phyloP scores from a whole-genome alignment of 2,113 vertebrate species.

The Rhynchopsitta pachyrhyncha region DNA sequence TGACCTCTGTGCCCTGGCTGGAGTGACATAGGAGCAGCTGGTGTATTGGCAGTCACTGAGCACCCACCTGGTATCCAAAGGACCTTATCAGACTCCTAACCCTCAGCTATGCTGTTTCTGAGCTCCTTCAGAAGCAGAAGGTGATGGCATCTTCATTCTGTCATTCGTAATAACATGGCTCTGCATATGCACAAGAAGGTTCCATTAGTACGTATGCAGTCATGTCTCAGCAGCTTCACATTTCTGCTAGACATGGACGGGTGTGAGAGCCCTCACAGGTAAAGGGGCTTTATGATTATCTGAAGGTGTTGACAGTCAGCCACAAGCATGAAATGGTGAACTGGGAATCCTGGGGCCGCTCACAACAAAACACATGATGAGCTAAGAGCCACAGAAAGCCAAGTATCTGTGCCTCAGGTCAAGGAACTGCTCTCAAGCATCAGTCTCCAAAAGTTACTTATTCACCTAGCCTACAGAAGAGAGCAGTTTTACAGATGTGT shows the following conservation, averaged over 20 bases:
- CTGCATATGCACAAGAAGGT: not conserved
- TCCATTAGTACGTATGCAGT: fast-evolving
- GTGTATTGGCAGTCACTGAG: not conserved
- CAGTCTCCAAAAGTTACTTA: not conserved
- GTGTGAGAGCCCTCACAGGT: not conserved
- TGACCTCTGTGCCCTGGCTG: not conserved
- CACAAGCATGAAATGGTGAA: fast-evolving
- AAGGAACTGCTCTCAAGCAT: not conserved
- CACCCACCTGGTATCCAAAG: not conserved
- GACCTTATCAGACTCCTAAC: fast-evolving
- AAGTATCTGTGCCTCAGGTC: not conserved
- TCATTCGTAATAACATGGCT: not conserved
- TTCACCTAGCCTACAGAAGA: not conserved
- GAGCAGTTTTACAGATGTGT: not conserved
- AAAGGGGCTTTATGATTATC: not conserved
- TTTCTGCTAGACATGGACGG: not conserved
- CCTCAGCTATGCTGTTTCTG: not conserved
- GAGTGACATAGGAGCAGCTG: not conserved
- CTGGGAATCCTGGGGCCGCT: not conserved
- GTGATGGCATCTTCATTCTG: not conserved
- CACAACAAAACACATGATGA: not conserved
- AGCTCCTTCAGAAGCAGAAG: not conserved
- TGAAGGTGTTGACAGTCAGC: not conserved
- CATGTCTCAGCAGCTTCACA: not conserved
- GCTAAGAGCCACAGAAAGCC: not conserved